Percentiles rank a stretch among this genome's conserved stretches.
These are phyloP conservation scores for Drosophila kurseongensis DNA, from an alignment of 1,140 invertebrate species.

Conservation along the genomic window DNA sequence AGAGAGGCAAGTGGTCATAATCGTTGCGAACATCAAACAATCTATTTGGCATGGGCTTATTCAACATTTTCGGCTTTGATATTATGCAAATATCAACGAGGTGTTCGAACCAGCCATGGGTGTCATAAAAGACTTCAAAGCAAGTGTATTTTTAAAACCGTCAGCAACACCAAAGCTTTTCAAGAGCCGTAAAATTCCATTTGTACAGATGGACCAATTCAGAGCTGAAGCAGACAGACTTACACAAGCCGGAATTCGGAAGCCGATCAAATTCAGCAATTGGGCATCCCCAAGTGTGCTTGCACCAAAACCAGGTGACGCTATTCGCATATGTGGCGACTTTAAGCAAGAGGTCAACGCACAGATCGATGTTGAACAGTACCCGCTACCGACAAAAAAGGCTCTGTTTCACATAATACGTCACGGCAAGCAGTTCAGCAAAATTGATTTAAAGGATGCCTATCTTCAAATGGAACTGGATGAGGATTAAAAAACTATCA, in stretches of 20 bases:
- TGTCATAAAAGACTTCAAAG: too few relatives aligned
- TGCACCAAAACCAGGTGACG: background rate
- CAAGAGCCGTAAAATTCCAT: too few relatives aligned
- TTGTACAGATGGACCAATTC: too few relatives aligned
- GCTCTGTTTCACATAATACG: background rate
- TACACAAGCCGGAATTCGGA: background rate
- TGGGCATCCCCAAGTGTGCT: background rate
- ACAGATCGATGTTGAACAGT: constrained; percentile 1
- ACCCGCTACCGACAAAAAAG: background rate
- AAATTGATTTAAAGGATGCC: background rate
- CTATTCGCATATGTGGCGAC: background rate
- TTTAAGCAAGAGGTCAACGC: background rate
- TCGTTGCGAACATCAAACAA: background rate
- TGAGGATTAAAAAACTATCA: too few relatives aligned
- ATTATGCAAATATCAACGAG: background rate
- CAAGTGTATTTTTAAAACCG: too few relatives aligned
- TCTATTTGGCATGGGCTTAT: background rate
- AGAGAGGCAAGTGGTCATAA: background rate
- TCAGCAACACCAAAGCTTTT: too few relatives aligned
- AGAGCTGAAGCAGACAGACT: background rate
- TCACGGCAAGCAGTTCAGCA: constrained; percentile 1
- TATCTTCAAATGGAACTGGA: too few relatives aligned
- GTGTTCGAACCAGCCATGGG: background rate
- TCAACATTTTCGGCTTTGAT: background rate
- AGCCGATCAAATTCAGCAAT: background rate